Evolutionary conservation across 2,797 vertebrate genomes (phyloP), one percentile per base, ranked within the genome.

Genomic region (Setipinna tenuifilis): DNA sequence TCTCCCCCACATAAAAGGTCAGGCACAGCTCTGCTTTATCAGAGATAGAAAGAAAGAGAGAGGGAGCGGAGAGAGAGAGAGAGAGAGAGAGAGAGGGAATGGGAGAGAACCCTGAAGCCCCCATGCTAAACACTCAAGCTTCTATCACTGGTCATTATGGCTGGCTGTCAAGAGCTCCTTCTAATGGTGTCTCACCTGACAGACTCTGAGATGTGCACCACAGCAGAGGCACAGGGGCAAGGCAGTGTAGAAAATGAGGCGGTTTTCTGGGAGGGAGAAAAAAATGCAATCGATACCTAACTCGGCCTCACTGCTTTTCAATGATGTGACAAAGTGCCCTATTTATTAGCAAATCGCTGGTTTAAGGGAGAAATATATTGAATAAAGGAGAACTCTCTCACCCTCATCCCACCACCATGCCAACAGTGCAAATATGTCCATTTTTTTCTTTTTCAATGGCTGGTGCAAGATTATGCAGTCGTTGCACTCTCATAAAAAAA

Each of bases 161-260:
- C 83, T 86, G 84, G 87, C 88, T 94, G 93, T 94, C 92, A 93
- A 88, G 89, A 90, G 89, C 84, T 81, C 50, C n/a, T 58, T 90
- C 89, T 94, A 93, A 93, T 94, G 90, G 88, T 87, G 87, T 90
- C 90, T 94, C 93, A 92, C 90, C 92, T 94, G 92, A 93, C 91
- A 89, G 85, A 46, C 54, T 80, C 68, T 2, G 65, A 93, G 85
- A 86, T 84, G 86, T 86, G 83, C 85, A 89, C 87, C 91, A 90
- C 92, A 90, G 84, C 89, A 91, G 89, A 90, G 84, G 82, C 87
- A 87, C 3, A 68, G 12, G 21, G 82, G 28, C n/a, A n/a, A n/a
- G 75, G 31, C 59, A 86, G 59, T 21, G 87, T 84, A 81, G 84
- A 90, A 88, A 87, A 87, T 41, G 58, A 86, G 83, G 85, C 87